Percentiles rank a stretch among this genome's conserved stretches.
Evolutionary conservation across 2,888 invertebrate species (phyloP).

Genomic region (Neocrepidodera transversa): DNA sequence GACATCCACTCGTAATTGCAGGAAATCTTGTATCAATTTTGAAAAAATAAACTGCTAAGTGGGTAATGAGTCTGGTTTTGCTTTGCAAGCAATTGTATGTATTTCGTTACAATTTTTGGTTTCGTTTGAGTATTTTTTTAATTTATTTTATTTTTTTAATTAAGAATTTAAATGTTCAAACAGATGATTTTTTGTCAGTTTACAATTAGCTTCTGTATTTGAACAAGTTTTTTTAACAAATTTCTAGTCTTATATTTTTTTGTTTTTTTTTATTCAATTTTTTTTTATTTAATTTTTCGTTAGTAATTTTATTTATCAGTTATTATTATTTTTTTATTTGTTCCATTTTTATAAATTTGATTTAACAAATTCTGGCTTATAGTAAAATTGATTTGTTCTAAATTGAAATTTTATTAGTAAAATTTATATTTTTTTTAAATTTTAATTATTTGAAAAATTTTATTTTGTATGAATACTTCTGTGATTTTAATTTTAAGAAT

Average conservation of each 20-base stretch:
- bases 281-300: not conserved
- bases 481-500: not conserved
- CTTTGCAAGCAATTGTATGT: constrained; percentile 31
- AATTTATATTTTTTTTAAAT: no score
- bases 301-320: not conserved
- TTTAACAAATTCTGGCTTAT: no score
- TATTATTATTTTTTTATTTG: no score
- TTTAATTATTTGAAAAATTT: no score
- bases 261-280: not conserved
- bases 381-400: no score
- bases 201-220: not conserved
- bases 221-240: not conserved
- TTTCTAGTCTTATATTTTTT: no score
- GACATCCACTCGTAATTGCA: constrained; percentile 20
- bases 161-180: not conserved
- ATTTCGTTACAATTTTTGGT: constrained; percentile 9
- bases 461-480: not conserved
- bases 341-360: no score
- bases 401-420: no score
- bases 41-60: constrained; percentile 4
- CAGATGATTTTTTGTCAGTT: not conserved
- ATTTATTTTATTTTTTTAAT: constrained; percentile 2
- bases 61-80: not conserved
- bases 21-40: constrained; percentile 22
- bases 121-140: not conserved